Evolutionary conservation across 2,113 vertebrate genomes (phyloP).

Genomic region (Salvelinus alpinus): DNA sequence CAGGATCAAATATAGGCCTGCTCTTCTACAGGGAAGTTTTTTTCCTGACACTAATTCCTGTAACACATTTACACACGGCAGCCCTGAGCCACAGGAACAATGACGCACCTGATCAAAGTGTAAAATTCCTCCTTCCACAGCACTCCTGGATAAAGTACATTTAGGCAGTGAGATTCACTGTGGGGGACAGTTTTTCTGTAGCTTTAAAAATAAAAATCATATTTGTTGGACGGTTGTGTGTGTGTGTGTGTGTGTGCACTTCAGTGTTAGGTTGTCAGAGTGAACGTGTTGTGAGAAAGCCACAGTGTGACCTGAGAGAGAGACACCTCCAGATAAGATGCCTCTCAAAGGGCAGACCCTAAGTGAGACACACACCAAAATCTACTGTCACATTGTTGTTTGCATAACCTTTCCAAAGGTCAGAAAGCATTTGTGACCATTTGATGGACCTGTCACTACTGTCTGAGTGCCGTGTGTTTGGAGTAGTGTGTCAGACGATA

Average conservation of each 20-base stretch:
- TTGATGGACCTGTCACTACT: neutral
- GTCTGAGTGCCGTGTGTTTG: too few species aligned
- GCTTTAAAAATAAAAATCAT: constrained; percentile 18
- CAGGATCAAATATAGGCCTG: constrained; percentile 2
- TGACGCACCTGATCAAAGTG: constrained; percentile 28
- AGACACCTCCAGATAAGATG: neutral
- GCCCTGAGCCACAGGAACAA: constrained; percentile 31
- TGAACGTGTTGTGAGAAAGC: neutral
- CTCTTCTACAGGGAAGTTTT: neutral
- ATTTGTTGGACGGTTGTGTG: neutral
- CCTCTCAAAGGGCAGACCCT: too few species aligned
- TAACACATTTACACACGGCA: constrained; percentile 10
- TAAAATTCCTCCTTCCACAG: constrained; percentile 15
- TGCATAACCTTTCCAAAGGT: too few species aligned
- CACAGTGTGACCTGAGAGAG: too few species aligned
- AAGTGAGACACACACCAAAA: neutral
- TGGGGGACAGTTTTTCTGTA: constrained; percentile 8
- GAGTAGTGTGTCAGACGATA: neutral
- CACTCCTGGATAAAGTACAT: constrained; percentile 30
- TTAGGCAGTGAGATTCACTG: constrained; percentile 1
- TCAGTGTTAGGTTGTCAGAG: neutral
- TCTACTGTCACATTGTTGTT: too few species aligned
- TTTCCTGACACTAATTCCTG: constrained; percentile 6
- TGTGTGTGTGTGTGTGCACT: neutral
- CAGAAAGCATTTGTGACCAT: neutral